Evolutionary conservation across 2,113 vertebrate species (phyloP).

Genomic region (Pogona vitticeps): DNA sequence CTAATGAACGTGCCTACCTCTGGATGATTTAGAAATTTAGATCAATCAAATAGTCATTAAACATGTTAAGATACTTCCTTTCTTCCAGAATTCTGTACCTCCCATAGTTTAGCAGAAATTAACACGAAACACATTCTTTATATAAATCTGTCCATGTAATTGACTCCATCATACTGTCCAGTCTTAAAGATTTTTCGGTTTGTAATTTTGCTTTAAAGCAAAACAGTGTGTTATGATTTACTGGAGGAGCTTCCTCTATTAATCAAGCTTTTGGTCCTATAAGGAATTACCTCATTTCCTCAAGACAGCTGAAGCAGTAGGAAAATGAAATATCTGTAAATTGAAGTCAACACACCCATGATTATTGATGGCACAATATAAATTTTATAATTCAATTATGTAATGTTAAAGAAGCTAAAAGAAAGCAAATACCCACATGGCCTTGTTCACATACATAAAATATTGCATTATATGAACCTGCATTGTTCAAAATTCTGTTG

Average conservation of each 20-base stretch:
- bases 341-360: background rate
- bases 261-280: slow-evolving; percentile 11
- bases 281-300: slow-evolving; percentile 40
- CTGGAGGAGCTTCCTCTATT: background rate
- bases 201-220: slow-evolving; percentile 47
- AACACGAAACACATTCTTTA: background rate
- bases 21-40: too few relatives aligned
- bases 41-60: too few relatives aligned
- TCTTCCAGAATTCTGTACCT: too few relatives aligned
- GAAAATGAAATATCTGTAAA: slow-evolving; percentile 28
- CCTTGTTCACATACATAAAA: background rate
- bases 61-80: too few relatives aligned
- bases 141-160: slow-evolving; percentile 14
- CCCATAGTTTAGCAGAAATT: too few relatives aligned
- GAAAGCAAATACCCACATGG: background rate
- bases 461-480: background rate
- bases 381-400: slow-evolving; percentile 28
- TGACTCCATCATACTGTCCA: slow-evolving; percentile 13
- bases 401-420: background rate
- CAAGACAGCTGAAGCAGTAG: slow-evolving; percentile 25
- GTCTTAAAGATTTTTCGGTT: background rate
- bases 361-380: slow-evolving; percentile 10
- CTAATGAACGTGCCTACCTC: too few relatives aligned
- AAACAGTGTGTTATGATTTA: slow-evolving; percentile 8
- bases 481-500: background rate